These are phyloP conservation scores for Conistra vaccinii DNA, from an alignment of 2,888 invertebrate species.

Conservation along the genomic window DNA sequence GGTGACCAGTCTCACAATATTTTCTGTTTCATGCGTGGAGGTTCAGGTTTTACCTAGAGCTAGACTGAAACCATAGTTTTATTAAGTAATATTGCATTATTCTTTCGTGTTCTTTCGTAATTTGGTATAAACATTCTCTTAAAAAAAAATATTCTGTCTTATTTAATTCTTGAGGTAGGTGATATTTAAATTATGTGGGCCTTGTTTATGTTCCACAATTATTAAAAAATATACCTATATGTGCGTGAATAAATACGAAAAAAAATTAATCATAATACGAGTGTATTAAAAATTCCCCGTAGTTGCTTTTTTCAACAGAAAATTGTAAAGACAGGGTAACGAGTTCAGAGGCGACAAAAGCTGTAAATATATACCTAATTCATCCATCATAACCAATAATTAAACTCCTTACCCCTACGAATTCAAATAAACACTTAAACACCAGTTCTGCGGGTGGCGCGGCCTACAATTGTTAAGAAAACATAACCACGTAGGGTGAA, in stretches of 20 bases:
- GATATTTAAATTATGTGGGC: not conserved
- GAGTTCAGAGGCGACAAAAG: not conserved
- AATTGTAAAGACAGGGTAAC: not conserved
- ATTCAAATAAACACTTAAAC: constrained; percentile 62
- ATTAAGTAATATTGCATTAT: not conserved
- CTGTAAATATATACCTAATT: constrained; percentile 23
- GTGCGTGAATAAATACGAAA: too few relatives aligned
- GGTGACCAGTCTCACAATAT: constrained; percentile 27
- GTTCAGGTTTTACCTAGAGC: not conserved
- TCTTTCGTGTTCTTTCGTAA: not conserved
- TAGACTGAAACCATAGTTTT: not conserved
- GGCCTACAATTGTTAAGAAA: constrained; percentile 68
- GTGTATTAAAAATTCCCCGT: not conserved
- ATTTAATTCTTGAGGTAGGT: not conserved
- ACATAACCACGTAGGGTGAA: constrained; percentile 70
- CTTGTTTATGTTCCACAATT: not conserved
- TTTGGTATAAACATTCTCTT: not conserved
- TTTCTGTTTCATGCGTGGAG: not conserved
- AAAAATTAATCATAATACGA: not conserved
- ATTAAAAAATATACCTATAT: too few relatives aligned
- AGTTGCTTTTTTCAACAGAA: not conserved
- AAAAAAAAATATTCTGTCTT: too few relatives aligned
- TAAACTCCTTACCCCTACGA: constrained; percentile 58
- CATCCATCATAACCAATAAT: constrained; percentile 49
- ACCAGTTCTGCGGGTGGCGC: constrained; percentile 57